These are phyloP conservation scores for Carabus problematicus DNA, from an alignment of 2,888 invertebrate genomes.

Conservation along the genomic window DNA sequence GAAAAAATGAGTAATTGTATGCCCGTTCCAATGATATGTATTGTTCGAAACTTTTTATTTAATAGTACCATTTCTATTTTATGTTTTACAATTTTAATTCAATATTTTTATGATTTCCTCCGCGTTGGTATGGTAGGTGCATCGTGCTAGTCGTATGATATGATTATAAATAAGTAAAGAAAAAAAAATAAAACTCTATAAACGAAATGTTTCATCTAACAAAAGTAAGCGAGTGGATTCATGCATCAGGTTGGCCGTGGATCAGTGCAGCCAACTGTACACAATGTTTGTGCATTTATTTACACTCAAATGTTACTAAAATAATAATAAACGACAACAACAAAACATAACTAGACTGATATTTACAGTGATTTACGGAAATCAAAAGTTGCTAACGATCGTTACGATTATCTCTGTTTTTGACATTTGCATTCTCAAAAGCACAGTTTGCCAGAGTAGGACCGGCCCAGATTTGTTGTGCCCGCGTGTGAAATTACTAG, in stretches of 20 bases:
- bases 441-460: too few species aligned
- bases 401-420: not conserved
- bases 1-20: too few species aligned
- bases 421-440: not conserved
- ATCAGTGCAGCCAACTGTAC: constrained; percentile 3
- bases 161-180: constrained; percentile 3
- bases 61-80: too few species aligned
- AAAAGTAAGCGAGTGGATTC: constrained; percentile 39
- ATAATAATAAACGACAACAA: not conserved
- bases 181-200: not conserved
- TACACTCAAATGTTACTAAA: constrained; percentile 39
- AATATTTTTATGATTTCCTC: too few species aligned
- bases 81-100: too few species aligned
- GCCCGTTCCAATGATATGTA: too few species aligned
- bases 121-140: too few species aligned
- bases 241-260: constrained; percentile 18
- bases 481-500: too few species aligned
- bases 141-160: not conserved
- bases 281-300: constrained; percentile 36
- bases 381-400: constrained; percentile 10
- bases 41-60: too few species aligned
- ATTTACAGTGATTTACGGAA: constrained; percentile 33
- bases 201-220: constrained; percentile 37
- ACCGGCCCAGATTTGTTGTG: too few species aligned
- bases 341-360: constrained; percentile 32